Base-by-base conservation (phyloP, 1,140 invertebrate species). In the Euborellia annulipes region DNA sequence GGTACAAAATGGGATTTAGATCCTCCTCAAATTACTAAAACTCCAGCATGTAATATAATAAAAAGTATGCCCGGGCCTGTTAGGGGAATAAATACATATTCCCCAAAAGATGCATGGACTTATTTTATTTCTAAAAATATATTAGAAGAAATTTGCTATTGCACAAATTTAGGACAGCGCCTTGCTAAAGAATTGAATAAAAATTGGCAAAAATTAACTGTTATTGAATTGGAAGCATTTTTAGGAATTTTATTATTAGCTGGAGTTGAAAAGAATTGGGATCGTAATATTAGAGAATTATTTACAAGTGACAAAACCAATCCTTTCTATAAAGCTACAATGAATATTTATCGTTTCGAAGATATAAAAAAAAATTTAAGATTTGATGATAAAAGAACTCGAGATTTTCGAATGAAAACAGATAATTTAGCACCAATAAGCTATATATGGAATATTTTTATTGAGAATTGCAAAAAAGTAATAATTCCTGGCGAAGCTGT, bases 341-440 rank as follows among this genome's bases (percentile, higher is more conserved):
- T 57, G 50, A 21, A 39, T 7, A 17, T 45, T 17, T 51, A 52
- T 42, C 50, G 55, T 3, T 58, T 57, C 32, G 45, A 48, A 23
- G 46, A 41, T 9, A 48, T 55, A 36, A 38, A 51, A 14, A 46
- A 49, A n/a, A 57, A 58, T 47, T 53, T 59, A 43, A 47, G 58
- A 30, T 61, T 61, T 42, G 57, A 60, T 30, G 52, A 58, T 50
- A 50, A 45, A 43, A 45, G 44, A 50, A 54, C 53, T 17, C 41
- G 54, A 13, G 38, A 45, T 17, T 21, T 52, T 19, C 51, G 55
- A 13, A 40, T 48, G 36, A 30, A 58, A 45, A 50, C 32, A 16
- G 41, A 48, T 18, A 48, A 44, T 22, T 37, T 48, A 19, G 47
- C 47, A 17, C 19, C 41, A 9, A 30, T 43, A 17, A 17, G 41